Base-by-base conservation (phyloP, 2,888 invertebrate genomes). In the Thyatira batis region DNA sequence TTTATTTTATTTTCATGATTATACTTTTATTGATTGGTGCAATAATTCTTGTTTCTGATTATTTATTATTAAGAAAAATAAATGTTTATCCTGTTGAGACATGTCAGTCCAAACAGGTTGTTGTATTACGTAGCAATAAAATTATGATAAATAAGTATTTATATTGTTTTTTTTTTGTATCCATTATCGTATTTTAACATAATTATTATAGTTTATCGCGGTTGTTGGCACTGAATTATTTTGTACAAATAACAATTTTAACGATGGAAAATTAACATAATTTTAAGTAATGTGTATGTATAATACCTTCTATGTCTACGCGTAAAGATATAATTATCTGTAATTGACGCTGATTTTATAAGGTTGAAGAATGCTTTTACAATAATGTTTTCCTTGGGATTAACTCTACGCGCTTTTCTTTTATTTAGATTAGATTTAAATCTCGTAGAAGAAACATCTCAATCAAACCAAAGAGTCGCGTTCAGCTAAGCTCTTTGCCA, bases 191-290 rank as follows among this genome's bases (percentile, higher is more conserved):
- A 84, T 82, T 87, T 87, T 86, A 87, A 82, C 84, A 84, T 88
- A 84, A 83, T 84, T 78, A 81, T 80, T 79, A 87, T 85, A 89
- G 86, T 90, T 86, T 89, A 88, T 89, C 75, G 82, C 81, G 84
- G 87, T 88, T 85, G 91, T 90, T 89, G 87, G 85, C 80, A 85
- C 79, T 82, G 83, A 88, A 89, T 89, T 88, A 88, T 87, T 90
- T 87, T 91, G 92, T 92, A 91, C 92, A 91, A 91, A 91, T 89
- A 89, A 87, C 86, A 84, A 85, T 87, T 87, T 84, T 87, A 84
- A 82, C 84, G 77, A 82, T 78, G 74, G 75, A 76, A 79, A 85
- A 81, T 78, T 87, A 88, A 86, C 79, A 71, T 89, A 89, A 85
- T 76, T 79, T 60, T 89, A 87, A 83, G 83, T 69, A 68, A 72